A percentile compares a stretch with the other conserved stretches of the same genome.
phyloP scores from a whole-genome alignment of 2,888 invertebrate genomes.

The Cephonodes hylas region DNA sequence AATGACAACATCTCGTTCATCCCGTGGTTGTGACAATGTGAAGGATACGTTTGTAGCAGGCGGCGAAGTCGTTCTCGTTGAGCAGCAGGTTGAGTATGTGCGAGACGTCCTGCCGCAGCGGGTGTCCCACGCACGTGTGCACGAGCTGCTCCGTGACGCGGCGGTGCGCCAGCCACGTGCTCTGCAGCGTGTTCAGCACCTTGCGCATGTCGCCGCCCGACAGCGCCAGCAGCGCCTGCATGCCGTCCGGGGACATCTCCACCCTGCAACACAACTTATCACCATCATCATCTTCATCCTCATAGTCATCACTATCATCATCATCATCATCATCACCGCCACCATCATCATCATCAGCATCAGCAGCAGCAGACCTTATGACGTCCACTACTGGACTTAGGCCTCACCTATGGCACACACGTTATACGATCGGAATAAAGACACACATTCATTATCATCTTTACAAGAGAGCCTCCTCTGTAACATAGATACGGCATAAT shows the following conservation, averaged over 20 bases:
- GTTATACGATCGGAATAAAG: too few species aligned
- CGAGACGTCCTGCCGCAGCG: conserved; percentile 92
- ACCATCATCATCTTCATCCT: too few species aligned
- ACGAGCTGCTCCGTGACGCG: conserved; percentile 93
- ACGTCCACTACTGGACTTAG: too few species aligned
- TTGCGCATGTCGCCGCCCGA: conserved; percentile 99
- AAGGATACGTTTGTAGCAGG: conserved; percentile 90
- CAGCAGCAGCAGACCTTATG: too few species aligned
- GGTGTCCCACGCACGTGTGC: conserved; percentile 98
- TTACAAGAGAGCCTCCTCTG: too few species aligned
- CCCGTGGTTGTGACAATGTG: conserved; percentile 29
- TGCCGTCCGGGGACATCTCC: conserved; percentile 91
- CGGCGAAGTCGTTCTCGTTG: conserved; percentile 88
- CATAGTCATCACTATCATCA: too few species aligned
- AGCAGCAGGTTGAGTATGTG: conserved; percentile 93
- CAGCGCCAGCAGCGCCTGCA: conserved; percentile 92
- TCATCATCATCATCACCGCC: too few species aligned
- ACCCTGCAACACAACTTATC: conserved; percentile 79
- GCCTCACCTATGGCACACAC: too few species aligned
- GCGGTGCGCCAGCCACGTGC: conserved; percentile 96
- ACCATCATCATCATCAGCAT: too few species aligned
- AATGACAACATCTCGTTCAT: too few species aligned
- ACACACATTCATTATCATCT: too few species aligned
- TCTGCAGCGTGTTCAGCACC: conserved; percentile 97
- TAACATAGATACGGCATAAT: too few species aligned